Percentiles rank a stretch among this genome's conserved stretches.
Evolutionary conservation across 2,888 invertebrate genomes (phyloP).

Genomic region (Archaeoteleia sp.): DNA sequence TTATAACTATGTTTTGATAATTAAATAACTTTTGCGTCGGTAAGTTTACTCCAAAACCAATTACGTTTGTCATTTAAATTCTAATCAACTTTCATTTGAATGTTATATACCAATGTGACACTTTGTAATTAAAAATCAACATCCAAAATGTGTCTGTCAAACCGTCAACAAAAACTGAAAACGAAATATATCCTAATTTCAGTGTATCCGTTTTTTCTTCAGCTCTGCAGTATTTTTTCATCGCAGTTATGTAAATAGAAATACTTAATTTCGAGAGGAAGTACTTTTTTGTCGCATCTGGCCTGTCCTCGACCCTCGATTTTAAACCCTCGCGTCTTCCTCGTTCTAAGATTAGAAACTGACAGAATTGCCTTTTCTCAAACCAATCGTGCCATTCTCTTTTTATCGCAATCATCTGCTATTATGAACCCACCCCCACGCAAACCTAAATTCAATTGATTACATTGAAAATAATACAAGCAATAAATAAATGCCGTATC

Average conservation of each 20-base stretch:
- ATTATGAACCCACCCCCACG: too few relatives aligned
- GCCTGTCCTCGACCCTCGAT: conserved; percentile 48
- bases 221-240: conserved; percentile 22
- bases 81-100: background rate
- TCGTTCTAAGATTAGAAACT: conserved; percentile 66
- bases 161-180: conserved; percentile 3
- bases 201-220: conserved; percentile 11
- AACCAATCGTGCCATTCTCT: conserved; percentile 47
- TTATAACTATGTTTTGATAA: too few relatives aligned
- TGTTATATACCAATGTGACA: conserved; percentile 1
- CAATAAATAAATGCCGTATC: too few relatives aligned
- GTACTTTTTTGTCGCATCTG: conserved; percentile 50
- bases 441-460: too few relatives aligned
- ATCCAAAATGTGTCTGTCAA: conserved; percentile 16
- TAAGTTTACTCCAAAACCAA: too few relatives aligned
- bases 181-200: conserved; percentile 20
- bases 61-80: too few relatives aligned
- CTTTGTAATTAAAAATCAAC: conserved; percentile 19
- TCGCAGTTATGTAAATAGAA: conserved; percentile 47
- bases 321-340: conserved; percentile 60
- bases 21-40: too few relatives aligned
- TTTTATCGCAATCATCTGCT: conserved; percentile 1
- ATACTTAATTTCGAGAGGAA: conserved; percentile 43
- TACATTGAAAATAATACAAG: too few relatives aligned
- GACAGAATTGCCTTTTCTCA: conserved; percentile 59